These are phyloP conservation scores for Eurosta solidaginis DNA, from an alignment of 1,140 invertebrate genomes.

Conservation along the genomic window DNA sequence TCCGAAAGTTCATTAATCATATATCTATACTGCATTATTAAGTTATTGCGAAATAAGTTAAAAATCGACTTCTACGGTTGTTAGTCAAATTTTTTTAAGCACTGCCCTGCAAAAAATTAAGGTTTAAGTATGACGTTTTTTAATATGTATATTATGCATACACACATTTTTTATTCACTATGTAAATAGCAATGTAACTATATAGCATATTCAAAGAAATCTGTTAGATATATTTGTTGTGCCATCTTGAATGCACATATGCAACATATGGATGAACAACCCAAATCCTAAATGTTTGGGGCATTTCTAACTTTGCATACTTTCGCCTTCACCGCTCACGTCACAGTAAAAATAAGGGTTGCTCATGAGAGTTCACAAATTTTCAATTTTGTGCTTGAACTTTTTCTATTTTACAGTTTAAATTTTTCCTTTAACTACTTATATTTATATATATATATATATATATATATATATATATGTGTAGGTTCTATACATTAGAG, in stretches of 20 bases:
- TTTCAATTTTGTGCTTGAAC: background rate
- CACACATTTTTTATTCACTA: no score
- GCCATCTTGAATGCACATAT: background rate
- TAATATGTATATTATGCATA: no score
- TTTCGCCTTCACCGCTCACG: background rate
- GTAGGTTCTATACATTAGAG: background rate
- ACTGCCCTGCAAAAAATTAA: no score
- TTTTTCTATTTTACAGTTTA: background rate
- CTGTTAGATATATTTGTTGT: background rate
- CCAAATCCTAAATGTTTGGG: background rate
- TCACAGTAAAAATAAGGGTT: background rate
- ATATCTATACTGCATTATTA: no score
- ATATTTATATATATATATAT: background rate
- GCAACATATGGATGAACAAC: conserved; percentile 17
- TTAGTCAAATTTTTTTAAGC: no score
- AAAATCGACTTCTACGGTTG: no score
- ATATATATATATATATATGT: background rate
- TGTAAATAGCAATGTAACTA: no score
- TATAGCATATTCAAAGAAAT: background rate
- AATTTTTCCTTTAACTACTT: background rate
- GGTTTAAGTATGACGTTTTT: no score
- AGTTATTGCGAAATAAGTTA: no score
- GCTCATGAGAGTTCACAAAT: background rate
- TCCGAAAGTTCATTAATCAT: no score
- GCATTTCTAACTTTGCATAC: background rate